Conservation (phyloP, 64 coral and sea anemone species). For the Stichodactyla helianthus region DNA sequence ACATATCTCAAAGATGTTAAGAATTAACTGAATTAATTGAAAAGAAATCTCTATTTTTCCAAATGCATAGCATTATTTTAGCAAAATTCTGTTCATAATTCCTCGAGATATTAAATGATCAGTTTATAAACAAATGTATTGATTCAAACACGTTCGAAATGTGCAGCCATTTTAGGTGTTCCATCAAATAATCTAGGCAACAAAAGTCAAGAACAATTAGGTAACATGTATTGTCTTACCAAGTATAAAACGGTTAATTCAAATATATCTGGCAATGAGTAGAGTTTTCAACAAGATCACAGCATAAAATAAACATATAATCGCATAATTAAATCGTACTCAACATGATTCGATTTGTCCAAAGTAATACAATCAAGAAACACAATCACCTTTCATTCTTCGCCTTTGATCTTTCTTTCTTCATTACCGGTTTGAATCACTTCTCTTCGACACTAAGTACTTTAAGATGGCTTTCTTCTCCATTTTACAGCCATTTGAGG, state of each 20-base stretch:
- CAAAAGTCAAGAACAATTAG: not conserved
- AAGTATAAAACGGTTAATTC: not conserved
- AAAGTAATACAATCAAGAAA: not conserved
- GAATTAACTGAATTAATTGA: too few relatives aligned
- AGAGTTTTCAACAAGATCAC: not conserved
- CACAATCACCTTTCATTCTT: not conserved
- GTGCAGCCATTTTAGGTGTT: not conserved
- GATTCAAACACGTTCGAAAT: not conserved
- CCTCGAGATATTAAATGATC: too few relatives aligned
- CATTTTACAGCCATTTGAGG: not conserved
- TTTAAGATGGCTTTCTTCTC: not conserved
- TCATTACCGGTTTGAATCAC: not conserved
- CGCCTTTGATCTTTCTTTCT: not conserved
- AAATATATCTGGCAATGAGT: not conserved
- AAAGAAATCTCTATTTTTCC: too few relatives aligned
- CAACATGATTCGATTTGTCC: not conserved
- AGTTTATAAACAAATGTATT: too few relatives aligned
- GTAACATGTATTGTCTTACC: not conserved
- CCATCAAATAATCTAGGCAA: not conserved
- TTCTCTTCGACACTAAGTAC: not conserved
- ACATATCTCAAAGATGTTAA: too few relatives aligned
- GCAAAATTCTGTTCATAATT: too few relatives aligned
- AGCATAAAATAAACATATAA: not conserved
- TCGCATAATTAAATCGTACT: not conserved
- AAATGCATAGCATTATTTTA: too few relatives aligned